Evolutionary conservation across 2,888 invertebrate genomes (phyloP).

Genomic region (Toxonevra muliebris): DNA sequence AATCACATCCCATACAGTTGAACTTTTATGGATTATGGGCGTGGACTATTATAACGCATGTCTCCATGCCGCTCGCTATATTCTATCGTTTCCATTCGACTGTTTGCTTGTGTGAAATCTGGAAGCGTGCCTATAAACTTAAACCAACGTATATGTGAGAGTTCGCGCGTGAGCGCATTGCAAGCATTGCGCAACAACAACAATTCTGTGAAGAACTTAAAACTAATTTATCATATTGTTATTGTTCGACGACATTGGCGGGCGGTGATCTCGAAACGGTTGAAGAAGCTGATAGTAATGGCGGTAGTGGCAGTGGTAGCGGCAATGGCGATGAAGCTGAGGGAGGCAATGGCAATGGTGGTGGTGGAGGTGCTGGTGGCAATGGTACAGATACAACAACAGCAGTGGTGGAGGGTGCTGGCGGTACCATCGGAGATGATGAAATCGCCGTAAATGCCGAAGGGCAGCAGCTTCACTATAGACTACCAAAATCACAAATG

Average conservation of each 20-base stretch:
- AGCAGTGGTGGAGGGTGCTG: slow-evolving; percentile 34
- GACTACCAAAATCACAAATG: slow-evolving; percentile 18
- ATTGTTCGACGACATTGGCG: slow-evolving; percentile 60
- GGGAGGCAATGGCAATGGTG: slow-evolving; percentile 32
- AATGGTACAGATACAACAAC: slow-evolving; percentile 37
- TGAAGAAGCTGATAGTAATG: slow-evolving; percentile 53
- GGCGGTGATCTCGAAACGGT: slow-evolving; percentile 58
- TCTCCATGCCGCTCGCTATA: slow-evolving; percentile 91
- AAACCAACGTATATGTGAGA: slow-evolving; percentile 85
- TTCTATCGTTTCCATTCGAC: slow-evolving; percentile 96
- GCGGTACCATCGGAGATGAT: slow-evolving; percentile 39
- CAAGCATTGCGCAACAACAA: slow-evolving; percentile 63
- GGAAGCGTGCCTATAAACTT: slow-evolving; percentile 95
- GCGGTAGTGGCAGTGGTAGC: slow-evolving; percentile 34
- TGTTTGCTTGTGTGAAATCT: slow-evolving; percentile 94
- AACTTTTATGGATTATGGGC: slow-evolving; percentile 94
- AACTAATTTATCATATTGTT: slow-evolving; percentile 60
- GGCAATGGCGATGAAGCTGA: slow-evolving; percentile 34
- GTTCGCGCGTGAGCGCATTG: slow-evolving; percentile 63
- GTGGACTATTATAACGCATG: slow-evolving; percentile 95
- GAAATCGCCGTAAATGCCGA: slow-evolving; percentile 42
- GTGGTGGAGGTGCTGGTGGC: slow-evolving; percentile 26
- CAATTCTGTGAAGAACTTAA: slow-evolving; percentile 62
- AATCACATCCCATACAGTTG: slow-evolving; percentile 90
- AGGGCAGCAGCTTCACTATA: slow-evolving; percentile 2